Percentiles rank a stretch among this genome's conserved stretches.
Conservation (phyloP, 2,888 invertebrate genomes). For the Meteorus cinctellus region DNA sequence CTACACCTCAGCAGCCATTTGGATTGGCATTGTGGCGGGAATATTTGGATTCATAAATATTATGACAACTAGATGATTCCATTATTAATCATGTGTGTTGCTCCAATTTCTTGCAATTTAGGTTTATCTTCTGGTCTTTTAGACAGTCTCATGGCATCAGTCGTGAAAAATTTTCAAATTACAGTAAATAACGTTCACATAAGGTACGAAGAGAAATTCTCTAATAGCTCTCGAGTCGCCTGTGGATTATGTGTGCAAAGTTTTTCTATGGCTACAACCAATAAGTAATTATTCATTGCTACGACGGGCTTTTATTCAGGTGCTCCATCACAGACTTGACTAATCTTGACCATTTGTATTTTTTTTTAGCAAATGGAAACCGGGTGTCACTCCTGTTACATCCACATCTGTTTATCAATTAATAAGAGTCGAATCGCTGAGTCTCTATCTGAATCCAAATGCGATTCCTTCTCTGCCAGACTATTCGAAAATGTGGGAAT, state of each 20-base stretch:
- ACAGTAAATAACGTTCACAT: constrained; percentile 86
- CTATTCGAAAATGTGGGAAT: constrained; percentile 61
- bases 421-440: constrained; percentile 84
- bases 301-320: not conserved
- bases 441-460: constrained; percentile 84
- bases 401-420: constrained; percentile 82
- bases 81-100: not conserved
- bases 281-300: constrained; percentile 75
- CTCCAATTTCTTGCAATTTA: constrained; percentile 35
- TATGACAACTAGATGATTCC: too few relatives aligned
- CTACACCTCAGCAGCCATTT: not conserved
- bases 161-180: constrained; percentile 87
- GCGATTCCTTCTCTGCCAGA: constrained; percentile 66
- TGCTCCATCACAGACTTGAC: not conserved
- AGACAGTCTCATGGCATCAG: constrained; percentile 83
- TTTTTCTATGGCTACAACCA: constrained; percentile 86
- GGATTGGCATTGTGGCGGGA: not conserved
- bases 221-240: constrained; percentile 80
- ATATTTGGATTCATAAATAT: not conserved
- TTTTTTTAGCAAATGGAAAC: constrained; percentile 81
- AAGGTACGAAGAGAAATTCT: constrained; percentile 85
- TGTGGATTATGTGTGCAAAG: constrained; percentile 86
- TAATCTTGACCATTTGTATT: not conserved
- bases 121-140: constrained; percentile 81
- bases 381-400: constrained; percentile 78